Conservation (phyloP, 2,113 vertebrate genomes). For the Phoxinus phoxinus region DNA sequence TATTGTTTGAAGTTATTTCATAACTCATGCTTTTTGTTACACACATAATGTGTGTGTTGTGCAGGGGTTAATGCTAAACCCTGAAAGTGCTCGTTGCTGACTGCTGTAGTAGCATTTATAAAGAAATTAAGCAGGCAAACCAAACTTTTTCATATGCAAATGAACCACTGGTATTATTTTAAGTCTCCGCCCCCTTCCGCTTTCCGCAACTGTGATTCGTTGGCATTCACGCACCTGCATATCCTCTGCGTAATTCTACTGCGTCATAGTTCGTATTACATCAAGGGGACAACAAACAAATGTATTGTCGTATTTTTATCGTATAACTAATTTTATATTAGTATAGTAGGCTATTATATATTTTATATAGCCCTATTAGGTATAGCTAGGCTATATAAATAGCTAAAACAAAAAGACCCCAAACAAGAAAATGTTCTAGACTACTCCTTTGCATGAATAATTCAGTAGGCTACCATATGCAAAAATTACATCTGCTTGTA, state of each 20-base stretch:
- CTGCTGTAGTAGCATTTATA: background rate
- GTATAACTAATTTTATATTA: background rate
- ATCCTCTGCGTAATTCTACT: background rate
- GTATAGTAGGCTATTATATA: background rate
- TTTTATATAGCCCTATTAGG: too few relatives aligned
- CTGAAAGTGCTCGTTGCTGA: background rate
- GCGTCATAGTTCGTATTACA: background rate
- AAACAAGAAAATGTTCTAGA: background rate
- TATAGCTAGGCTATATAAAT: background rate
- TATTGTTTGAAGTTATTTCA: background rate
- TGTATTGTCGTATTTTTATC: background rate
- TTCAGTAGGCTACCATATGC: background rate
- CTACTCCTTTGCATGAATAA: background rate
- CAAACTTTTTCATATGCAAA: background rate
- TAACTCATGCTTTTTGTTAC: background rate
- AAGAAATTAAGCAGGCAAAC: background rate
- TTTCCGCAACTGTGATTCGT: constrained; percentile 1
- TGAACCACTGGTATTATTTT: background rate
- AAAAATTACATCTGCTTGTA: background rate
- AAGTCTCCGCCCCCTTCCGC: background rate
- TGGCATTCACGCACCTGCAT: background rate
- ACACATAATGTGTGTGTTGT: background rate
- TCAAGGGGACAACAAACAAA: background rate
- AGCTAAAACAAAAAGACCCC: background rate
- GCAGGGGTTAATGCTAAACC: background rate